Base-by-base conservation (phyloP, 2,113 vertebrate species). In the Pithys albifrons region DNA sequence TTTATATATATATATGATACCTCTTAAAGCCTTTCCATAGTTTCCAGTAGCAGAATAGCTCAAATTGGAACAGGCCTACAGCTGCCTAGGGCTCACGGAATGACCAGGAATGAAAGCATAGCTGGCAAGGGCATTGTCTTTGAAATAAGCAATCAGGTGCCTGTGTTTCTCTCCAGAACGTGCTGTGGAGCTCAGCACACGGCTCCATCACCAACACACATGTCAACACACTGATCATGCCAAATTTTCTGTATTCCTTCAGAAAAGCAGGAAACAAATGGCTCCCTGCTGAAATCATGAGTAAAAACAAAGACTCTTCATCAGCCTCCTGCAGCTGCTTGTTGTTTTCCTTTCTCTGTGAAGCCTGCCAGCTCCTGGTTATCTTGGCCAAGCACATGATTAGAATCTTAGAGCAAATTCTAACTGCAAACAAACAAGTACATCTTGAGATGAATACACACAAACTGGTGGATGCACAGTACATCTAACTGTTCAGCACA, bases 311-410 rank as follows among this genome's bases (percentile, higher is more conserved):
- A 96, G 95, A 70, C 88, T 71, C 88, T 96, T 96, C 96, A 95
- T 96, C 93, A 96, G 92, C 80, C 86, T 94, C 96, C 93, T 79
- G 77, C 93, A 97, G 91, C 92, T 97, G 93, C 85, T 92, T 70
- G 62, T 91, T 96, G 96, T 96, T 95, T 96, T 95, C 70, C 61
- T 75, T 93, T 93, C 76, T 87, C 65, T 61, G 46, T 45, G 62
- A 45, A 87, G 86, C 80, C 95, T 94, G 88, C 88, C 95, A 94
- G 86, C 54, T 89, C 73, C 46, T 85, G 62, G 95, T 89, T 93
- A 62, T 93, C 92, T 92, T 93, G 80, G 91, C 95, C 95, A 87
- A 92, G 88, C 70, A 92, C 72, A 92, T 37, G 84, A 96, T 84
- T 91, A 92, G 91, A 75, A 61, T 69, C 95, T 93, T 70, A 95